Evolutionary conservation across 2,797 vertebrate genomes (phyloP).

Genomic region (Notamacropus eugenii): DNA sequence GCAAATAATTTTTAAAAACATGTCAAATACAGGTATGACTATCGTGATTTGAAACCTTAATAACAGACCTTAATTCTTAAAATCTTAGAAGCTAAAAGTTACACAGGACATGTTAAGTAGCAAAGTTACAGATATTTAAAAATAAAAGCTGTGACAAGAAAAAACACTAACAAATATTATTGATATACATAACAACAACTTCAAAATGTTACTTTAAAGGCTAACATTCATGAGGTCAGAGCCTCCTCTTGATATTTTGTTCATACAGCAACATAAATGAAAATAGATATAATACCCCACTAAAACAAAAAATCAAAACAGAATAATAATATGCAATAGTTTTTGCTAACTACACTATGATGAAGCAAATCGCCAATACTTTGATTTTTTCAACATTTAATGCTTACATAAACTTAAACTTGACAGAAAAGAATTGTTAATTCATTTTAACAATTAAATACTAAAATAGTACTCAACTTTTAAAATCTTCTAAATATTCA

Average conservation of each 20-base stretch:
- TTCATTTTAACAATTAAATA: neutral
- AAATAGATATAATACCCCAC: neutral
- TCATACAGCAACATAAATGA: slow-evolving; percentile 20
- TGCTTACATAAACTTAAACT: slow-evolving; percentile 46
- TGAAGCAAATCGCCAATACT: slow-evolving; percentile 25
- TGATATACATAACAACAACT: slow-evolving; percentile 47
- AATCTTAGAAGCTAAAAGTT: slow-evolving; percentile 40
- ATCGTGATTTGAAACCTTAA: slow-evolving; percentile 28
- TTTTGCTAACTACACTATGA: slow-evolving; percentile 27
- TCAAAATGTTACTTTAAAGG: slow-evolving; percentile 43
- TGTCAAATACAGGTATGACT: slow-evolving; percentile 30
- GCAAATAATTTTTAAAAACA: slow-evolving; percentile 23
- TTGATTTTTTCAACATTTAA: slow-evolving; percentile 30
- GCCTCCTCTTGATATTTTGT: slow-evolving; percentile 44
- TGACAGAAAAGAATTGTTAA: neutral
- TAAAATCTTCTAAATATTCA: slow-evolving; percentile 60
- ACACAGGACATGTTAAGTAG: neutral
- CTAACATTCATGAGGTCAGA: slow-evolving; percentile 47
- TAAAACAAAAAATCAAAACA: slow-evolving; percentile 47
- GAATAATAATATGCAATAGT: slow-evolving; percentile 14
- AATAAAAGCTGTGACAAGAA: neutral
- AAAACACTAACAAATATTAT: slow-evolving; percentile 51
- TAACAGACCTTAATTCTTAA: slow-evolving; percentile 23
- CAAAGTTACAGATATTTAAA: neutral
- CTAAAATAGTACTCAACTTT: slow-evolving; percentile 46